phyloP scores from a whole-genome alignment of 2,797 vertebrate species.

The Argentina silus region DNA sequence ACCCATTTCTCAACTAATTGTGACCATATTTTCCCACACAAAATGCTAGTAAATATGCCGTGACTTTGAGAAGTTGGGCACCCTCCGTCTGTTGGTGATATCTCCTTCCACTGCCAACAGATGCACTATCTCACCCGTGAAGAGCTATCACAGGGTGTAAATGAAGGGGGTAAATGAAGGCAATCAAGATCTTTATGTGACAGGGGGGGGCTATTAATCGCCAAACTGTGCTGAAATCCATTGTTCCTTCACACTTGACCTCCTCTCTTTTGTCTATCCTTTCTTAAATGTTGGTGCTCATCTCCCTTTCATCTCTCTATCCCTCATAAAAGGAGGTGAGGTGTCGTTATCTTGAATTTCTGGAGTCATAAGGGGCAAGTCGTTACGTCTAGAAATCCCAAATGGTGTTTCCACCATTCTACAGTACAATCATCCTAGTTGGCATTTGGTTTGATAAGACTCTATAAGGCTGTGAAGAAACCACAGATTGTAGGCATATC shows the following conservation, averaged over 20 bases:
- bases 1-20: not conserved
- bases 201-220: not conserved
- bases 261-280: not conserved
- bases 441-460: not conserved
- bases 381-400: not conserved
- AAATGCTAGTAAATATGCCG: not conserved
- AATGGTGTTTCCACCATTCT: not conserved
- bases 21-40: not conserved
- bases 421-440: not conserved
- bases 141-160: not conserved
- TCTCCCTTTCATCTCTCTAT: not conserved
- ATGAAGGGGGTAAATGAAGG: not conserved
- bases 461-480: not conserved
- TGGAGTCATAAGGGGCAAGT: not conserved
- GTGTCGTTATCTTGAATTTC: not conserved
- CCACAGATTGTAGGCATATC: not conserved
- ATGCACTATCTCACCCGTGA: slow-evolving; percentile 6
- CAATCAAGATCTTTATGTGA: not conserved
- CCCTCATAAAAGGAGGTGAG: not conserved
- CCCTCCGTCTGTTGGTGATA: not conserved
- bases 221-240: not conserved
- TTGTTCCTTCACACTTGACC: not conserved
- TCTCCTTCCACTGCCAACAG: not conserved
- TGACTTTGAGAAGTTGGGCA: slow-evolving; percentile 9
- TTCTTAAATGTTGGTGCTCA: not conserved